phyloP scores from a whole-genome alignment of 2,888 invertebrate genomes.

The Thymelicus lineola region DNA sequence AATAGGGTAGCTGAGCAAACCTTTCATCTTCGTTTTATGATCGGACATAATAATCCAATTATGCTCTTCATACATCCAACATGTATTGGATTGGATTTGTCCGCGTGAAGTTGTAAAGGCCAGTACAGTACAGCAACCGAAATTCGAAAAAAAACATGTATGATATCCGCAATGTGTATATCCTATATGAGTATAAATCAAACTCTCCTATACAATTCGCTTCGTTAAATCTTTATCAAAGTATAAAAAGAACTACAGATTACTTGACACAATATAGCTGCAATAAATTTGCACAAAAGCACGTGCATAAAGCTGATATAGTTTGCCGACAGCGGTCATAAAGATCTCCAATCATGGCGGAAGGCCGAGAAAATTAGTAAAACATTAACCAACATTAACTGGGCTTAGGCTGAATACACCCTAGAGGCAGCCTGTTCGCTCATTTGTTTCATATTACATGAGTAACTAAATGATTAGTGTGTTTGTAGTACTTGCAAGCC shows the following conservation, averaged over 20 bases:
- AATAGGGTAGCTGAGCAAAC: slow-evolving; percentile 8
- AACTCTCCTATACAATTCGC: no score
- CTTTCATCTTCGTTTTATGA: slow-evolving; percentile 24
- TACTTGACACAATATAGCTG: not conserved
- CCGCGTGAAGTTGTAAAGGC: no score
- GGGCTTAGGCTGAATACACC: not conserved
- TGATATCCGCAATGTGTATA: no score
- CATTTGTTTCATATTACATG: not conserved
- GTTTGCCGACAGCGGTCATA: not conserved
- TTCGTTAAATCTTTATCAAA: no score
- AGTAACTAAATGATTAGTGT: no score
- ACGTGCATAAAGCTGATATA: not conserved
- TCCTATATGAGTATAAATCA: no score
- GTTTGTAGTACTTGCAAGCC: no score
- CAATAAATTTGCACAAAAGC: not conserved
- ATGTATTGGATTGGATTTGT: no score
- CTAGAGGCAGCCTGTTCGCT: not conserved
- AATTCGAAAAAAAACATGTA: no score
- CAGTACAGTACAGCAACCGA: no score
- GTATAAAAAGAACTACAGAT: no score
- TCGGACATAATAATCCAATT: not conserved
- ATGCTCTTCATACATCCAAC: not conserved
- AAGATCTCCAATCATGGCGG: slow-evolving; percentile 1
- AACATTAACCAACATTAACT: not conserved
- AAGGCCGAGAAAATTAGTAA: slow-evolving; percentile 4